These are phyloP conservation scores for Sabatieria punctata DNA, from an alignment of 2,888 invertebrate species.

Conservation along the genomic window DNA sequence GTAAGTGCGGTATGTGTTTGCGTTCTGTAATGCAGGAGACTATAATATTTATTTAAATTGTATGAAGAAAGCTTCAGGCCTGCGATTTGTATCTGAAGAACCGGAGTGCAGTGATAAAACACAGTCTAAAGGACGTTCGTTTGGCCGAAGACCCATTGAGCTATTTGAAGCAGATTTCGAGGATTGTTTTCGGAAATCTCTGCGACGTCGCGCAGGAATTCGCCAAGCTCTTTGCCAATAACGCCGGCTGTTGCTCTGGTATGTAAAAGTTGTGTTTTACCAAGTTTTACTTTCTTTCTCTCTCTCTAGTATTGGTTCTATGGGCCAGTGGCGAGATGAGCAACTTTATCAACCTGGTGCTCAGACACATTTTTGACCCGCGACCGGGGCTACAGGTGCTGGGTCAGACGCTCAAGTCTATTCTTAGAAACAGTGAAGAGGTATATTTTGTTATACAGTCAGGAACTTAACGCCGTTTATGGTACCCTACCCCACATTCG, in stretches of 20 bases:
- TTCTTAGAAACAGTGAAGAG: too few relatives aligned
- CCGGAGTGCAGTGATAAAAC: constrained; percentile 61
- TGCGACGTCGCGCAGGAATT: constrained; percentile 43
- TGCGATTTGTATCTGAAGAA: constrained; percentile 63
- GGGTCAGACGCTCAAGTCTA: too few relatives aligned
- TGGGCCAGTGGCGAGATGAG: constrained; percentile 27
- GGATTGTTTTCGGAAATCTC: constrained; percentile 64
- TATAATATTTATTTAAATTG: too few relatives aligned
- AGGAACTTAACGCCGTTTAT: too few relatives aligned
- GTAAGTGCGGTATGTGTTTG: too few relatives aligned
- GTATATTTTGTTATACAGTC: too few relatives aligned
- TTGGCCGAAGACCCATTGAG: constrained; percentile 52
- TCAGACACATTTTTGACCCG: constrained; percentile 23
- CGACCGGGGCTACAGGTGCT: constrained; percentile 7
- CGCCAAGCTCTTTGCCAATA: constrained; percentile 1
- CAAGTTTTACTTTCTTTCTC: too few relatives aligned
- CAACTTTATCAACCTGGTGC: constrained; percentile 19
- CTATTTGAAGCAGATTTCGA: constrained; percentile 61
- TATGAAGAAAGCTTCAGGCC: too few relatives aligned
- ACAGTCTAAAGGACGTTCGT: constrained; percentile 55
- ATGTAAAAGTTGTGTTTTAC: too few relatives aligned
- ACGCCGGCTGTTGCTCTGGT: constrained; percentile 9
- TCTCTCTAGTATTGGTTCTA: constrained; percentile 6
- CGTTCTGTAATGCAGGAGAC: too few relatives aligned
- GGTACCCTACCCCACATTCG: too few relatives aligned